These are phyloP conservation scores for Spongia lamella DNA, from an alignment of 37 sponge, comb jelly and placozoan genomes.

Conservation along the genomic window DNA sequence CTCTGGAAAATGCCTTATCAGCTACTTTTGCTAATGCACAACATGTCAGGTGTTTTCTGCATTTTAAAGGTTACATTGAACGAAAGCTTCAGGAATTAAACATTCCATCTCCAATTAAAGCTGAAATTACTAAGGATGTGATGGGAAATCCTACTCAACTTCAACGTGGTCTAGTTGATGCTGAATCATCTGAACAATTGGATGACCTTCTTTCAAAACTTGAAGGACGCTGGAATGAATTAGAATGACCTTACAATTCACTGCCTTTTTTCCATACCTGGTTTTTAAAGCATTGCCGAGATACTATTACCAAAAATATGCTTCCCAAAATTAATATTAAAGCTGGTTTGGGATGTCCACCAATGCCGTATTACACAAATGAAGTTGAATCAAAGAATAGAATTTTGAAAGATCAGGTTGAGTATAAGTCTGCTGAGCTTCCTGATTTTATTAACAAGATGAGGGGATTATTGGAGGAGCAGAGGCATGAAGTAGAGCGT, in stretches of 20 bases:
- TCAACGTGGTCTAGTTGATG: slow-evolving; percentile 32
- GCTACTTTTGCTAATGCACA: not conserved
- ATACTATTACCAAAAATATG: not conserved
- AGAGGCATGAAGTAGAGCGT: slow-evolving; percentile 5
- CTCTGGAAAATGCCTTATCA: slow-evolving; percentile 6
- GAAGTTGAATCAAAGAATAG: slow-evolving; percentile 44
- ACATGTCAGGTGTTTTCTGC: slow-evolving; percentile 29
- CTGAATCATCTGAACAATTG: not conserved
- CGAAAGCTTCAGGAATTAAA: slow-evolving; percentile 11
- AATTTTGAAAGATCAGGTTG: slow-evolving; percentile 18
- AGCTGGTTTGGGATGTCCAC: slow-evolving; percentile 30
- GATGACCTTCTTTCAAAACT: not conserved
- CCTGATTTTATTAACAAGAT: slow-evolving; percentile 22
- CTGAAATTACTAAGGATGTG: slow-evolving; percentile 12
- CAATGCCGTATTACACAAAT: slow-evolving; percentile 28
- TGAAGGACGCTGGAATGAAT: slow-evolving; percentile 15
- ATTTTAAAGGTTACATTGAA: slow-evolving; percentile 25
- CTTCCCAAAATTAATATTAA: not conserved
- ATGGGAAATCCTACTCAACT: slow-evolving; percentile 14
- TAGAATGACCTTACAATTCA: slow-evolving; percentile 21
- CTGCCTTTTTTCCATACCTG: slow-evolving; percentile 11
- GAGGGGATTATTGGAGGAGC: not conserved
- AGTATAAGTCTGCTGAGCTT: slow-evolving; percentile 9
- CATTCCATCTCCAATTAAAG: not conserved
- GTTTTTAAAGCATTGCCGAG: slow-evolving; percentile 7